phyloP scores from a whole-genome alignment of 2,797 vertebrate genomes.

The Acanthornis magna region DNA sequence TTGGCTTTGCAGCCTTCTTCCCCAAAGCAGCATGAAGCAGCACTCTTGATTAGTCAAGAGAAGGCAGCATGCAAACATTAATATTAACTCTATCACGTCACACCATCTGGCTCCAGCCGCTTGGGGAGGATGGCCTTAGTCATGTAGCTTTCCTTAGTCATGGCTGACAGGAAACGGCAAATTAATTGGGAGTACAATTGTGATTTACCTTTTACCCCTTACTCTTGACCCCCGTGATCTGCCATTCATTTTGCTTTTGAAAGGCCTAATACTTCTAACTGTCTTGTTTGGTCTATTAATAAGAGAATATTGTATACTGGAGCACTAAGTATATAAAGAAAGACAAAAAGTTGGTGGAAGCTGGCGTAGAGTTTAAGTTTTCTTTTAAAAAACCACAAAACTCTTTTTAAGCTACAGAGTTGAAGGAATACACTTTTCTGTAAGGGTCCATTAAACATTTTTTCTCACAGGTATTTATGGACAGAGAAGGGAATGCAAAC shows the following conservation, averaged over 20 bases:
- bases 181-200: not conserved
- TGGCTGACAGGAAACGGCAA: not conserved
- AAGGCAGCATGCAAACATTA: constrained; percentile 4
- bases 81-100: not conserved
- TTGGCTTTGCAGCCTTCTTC: not conserved
- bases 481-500: not conserved
- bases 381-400: not conserved
- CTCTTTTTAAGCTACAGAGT: not conserved
- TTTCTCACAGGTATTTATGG: not conserved
- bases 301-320: not conserved
- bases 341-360: not conserved
- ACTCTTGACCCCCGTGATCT: not conserved
- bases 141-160: not conserved
- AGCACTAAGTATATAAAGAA: not conserved
- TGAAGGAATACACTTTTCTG: not conserved
- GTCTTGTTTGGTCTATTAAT: not conserved
- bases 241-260: not conserved
- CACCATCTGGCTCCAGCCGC: not conserved
- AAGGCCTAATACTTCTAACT: not conserved
- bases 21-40: not conserved
- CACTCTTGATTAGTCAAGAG: not conserved
- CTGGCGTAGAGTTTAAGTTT: not conserved
- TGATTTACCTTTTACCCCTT: not conserved
- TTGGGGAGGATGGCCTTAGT: not conserved
- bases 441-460: not conserved